Evolutionary conservation across 2,797 vertebrate genomes (phyloP), one percentile per base, ranked within the genome.

Genomic region (Muscicapa comitata): DNA sequence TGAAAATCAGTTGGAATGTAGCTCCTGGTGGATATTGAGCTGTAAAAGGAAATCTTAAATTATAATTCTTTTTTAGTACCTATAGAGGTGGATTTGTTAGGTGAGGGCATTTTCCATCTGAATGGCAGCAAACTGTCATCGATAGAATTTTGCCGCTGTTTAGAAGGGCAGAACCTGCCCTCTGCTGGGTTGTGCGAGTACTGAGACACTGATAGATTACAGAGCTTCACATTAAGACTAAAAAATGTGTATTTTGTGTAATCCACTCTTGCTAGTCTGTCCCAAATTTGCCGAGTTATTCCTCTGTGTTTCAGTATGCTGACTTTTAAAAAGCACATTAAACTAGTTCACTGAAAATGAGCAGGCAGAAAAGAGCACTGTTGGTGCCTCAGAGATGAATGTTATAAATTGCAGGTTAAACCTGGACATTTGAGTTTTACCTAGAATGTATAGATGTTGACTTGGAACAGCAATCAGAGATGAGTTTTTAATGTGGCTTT

Each of bases 121-220:
- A 50, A 18, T 28, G 45, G 3, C 16, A 9, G 28, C 50, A 45
- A 43, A 6, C 0, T 0, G 4, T 37, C 15, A 35, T 68, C 8
- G 0, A 0, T 1, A 16, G 45, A 23, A 24, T 16, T 74, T 37
- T 17, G 9, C 77, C 0, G 11, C 94, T 76, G 25, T 72, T 96
- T 80, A 9, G 48, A 66, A 93, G 92, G 92, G 86, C 57, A 65
- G 94, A 96, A 78, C 74, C 95, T 97, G 97, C 97, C 97, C 97
- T 97, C 98, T 98, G 82, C 97, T 97, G 98, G 96, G 35, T 11
- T 28, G 1, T 80, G 23, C 29, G 2, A 55, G 84, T 45, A 65
- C 16, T 63, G 28, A 68, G 33, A 29, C 43, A 23, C 18, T 2
- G n/a, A 3, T 6, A 1, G 20, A 31, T 58, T 8, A 20, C 23